phyloP scores from a whole-genome alignment of 2,113 vertebrate species.

The Dicrurus megarhynchus region DNA sequence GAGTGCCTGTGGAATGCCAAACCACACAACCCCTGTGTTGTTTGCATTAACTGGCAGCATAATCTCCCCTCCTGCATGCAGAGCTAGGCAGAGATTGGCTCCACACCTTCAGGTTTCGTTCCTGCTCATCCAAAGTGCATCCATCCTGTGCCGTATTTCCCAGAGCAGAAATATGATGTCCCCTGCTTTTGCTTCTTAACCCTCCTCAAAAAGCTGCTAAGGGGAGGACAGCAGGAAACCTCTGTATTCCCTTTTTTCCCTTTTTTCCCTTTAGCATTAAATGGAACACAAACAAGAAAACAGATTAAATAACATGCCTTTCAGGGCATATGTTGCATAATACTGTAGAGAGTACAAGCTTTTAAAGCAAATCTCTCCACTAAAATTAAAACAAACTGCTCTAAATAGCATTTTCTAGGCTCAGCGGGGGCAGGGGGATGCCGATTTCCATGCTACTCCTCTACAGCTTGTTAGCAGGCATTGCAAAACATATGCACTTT shows the following conservation, averaged over 20 bases:
- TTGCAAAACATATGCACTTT: background rate
- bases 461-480: background rate
- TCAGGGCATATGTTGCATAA: conserved; percentile 9
- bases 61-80: background rate
- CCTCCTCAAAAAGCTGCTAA: background rate
- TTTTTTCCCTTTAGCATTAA: background rate
- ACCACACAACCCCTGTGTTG: background rate
- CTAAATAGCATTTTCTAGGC: background rate
- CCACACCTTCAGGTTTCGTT: background rate
- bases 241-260: background rate
- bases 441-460: background rate
- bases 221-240: background rate
- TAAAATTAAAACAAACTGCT: conserved; percentile 31
- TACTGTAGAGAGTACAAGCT: background rate
- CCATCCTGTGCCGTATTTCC: background rate
- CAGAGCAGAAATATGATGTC: rapidly evolving
- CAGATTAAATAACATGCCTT: background rate
- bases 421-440: background rate
- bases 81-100: background rate
- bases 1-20: background rate
- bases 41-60: background rate
- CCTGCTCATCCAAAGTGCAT: background rate
- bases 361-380: conserved; percentile 15
- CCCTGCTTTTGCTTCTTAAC: background rate
- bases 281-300: background rate